phyloP scores from a whole-genome alignment of 1,140 invertebrate genomes.

The Archivesica marissinica region DNA sequence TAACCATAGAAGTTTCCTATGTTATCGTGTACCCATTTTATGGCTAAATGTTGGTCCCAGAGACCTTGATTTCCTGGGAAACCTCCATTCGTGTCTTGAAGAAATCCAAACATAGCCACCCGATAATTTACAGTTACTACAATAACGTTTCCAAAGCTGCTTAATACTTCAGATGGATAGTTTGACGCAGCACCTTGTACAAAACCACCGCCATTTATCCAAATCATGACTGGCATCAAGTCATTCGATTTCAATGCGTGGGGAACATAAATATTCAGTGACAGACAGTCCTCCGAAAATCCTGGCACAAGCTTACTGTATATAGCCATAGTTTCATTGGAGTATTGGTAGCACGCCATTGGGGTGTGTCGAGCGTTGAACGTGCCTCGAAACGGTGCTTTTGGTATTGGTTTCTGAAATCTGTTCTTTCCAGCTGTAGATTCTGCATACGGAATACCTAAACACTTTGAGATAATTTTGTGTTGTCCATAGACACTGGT shows the following conservation, averaged over 20 bases:
- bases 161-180: background rate
- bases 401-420: conserved; percentile 46
- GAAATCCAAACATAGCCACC: conserved; percentile 43
- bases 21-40: conserved; percentile 55
- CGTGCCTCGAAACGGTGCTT: background rate
- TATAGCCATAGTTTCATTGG: background rate
- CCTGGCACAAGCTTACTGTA: background rate
- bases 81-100: background rate
- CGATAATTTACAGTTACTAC: conserved; percentile 56
- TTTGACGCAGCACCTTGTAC: background rate
- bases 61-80: conserved; percentile 40
- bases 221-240: conserved; percentile 35
- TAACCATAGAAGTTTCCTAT: conserved; percentile 33
- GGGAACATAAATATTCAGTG: conserved; percentile 45
- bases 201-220: conserved; percentile 47
- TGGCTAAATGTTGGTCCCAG: conserved; percentile 52
- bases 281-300: conserved; percentile 83
- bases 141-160: conserved; percentile 40
- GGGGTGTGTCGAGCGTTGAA: background rate
- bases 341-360: background rate
- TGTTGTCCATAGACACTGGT: background rate
- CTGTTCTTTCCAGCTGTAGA: conserved; percentile 11
- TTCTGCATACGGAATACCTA: conserved; percentile 52
- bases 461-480: background rate
- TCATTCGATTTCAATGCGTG: background rate